A percentile compares a stretch with the other conserved stretches of the same genome.
Evolutionary conservation across 1,140 invertebrate genomes (phyloP).

Genomic region (Listronotus oregonensis): DNA sequence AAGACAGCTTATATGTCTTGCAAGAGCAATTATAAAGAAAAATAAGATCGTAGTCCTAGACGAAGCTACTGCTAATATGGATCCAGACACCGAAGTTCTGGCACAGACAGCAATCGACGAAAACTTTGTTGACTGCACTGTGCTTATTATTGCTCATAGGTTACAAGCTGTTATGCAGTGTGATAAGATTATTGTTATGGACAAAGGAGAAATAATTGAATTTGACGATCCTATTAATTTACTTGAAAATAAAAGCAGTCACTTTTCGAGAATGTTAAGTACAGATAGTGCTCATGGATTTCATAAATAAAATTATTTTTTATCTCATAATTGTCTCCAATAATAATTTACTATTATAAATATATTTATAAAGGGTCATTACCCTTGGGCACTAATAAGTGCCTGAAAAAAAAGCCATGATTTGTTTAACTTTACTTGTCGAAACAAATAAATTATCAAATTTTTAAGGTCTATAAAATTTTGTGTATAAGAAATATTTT

Average conservation of each 20-base stretch:
- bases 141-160: conserved; percentile 82
- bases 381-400: no score
- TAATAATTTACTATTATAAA: no score
- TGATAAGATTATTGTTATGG: conserved; percentile 75
- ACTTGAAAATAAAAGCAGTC: conserved; percentile 65
- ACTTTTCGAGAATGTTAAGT: conserved; percentile 69
- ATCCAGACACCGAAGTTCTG: conserved; percentile 71
- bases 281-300: conserved; percentile 13
- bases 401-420: no score
- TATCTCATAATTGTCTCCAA: no score
- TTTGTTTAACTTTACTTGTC: no score
- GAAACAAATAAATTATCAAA: no score
- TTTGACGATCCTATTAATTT: conserved; percentile 73
- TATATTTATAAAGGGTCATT: no score
- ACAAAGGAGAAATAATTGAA: conserved; percentile 67
- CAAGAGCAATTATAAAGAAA: conserved; percentile 73
- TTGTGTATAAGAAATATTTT: no score
- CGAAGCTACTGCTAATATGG: conserved; percentile 73
- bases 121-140: conserved; percentile 73
- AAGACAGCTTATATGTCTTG: conserved; percentile 78
- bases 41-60: conserved; percentile 81
- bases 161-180: conserved; percentile 83
- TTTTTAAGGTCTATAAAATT: no score
- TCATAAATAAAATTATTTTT: no score
- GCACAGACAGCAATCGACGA: conserved; percentile 70